Base-by-base conservation (phyloP, 2,797 vertebrate genomes). In the Girardinus metallicus region DNA sequence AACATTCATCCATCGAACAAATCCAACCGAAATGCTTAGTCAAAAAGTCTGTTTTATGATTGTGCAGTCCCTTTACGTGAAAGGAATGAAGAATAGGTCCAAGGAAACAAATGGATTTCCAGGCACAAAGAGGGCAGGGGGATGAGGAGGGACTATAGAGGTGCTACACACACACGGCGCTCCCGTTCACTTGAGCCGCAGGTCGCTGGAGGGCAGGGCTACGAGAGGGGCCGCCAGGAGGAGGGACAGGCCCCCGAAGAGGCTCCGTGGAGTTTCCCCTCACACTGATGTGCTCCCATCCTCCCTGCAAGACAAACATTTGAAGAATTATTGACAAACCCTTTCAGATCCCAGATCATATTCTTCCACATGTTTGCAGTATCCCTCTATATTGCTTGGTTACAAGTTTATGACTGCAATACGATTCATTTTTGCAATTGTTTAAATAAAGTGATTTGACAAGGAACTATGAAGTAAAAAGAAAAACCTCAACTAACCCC, bases 221-320 rank as follows among this genome's bases (percentile, higher is more conserved):
- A 76, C 86, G 92, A 11, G 89, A 85, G 41, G 94, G 73, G 31
- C 84, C 92, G 0, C 51, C 55, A 0, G 80, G 44, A 53, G 80
- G 64, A 31, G 77, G 83, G 34, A 86, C 83, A 2, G 89, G 8
- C 0, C 75, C 80, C 1, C 94, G 94, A 5, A 94, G 87, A 23
- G 94, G 91, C 80, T 97, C 96, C 2, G 92, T 92, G 0, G 97
- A 93, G 82, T 98, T 98, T 80, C 97, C 98, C 85, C 99, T 94
- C 80, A 99, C 92, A 16, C 96, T 98, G 85, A 98, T 85, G 87
- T 99, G 96, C 77, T 98, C 97, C 98, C 99, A 99, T 74, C 98
- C 98, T n/a, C 99, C 99, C 99, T 99, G 86, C 2, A 84, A 64
- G 68, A 1, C 9, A 80, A 64, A 82, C 26, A 44, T 6, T 44